Conservation (phyloP, 2,888 invertebrate genomes). For the Leptinotarsa rubiginosa region DNA sequence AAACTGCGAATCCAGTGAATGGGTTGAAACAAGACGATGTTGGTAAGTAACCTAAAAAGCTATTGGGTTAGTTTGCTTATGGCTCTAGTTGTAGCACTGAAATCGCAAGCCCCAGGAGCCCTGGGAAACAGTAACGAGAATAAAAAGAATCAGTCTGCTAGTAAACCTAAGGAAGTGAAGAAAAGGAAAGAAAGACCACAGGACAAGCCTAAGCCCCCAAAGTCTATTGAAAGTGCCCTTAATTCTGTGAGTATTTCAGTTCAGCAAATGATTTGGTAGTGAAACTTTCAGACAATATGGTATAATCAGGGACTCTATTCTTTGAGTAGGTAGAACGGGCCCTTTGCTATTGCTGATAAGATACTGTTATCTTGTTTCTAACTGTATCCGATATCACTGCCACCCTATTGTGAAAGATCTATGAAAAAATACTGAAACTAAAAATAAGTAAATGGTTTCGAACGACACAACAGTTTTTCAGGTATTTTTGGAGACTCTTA, state of each 20-base stretch:
- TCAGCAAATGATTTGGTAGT: too few relatives aligned
- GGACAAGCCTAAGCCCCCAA: conserved; percentile 76
- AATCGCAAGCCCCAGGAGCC: conserved; percentile 68
- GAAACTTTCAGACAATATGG: not conserved
- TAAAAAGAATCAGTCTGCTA: conserved; percentile 67
- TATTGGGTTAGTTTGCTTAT: not conserved
- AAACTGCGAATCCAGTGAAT: conserved; percentile 58
- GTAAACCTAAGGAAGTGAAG: conserved; percentile 47
- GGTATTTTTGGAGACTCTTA: conserved; percentile 1
- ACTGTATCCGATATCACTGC: too few relatives aligned
- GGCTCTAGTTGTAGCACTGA: conserved; percentile 71
- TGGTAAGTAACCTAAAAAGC: conserved; percentile 69
- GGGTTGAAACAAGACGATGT: conserved; percentile 81
- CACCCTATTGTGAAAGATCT: too few relatives aligned
- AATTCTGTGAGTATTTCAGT: conserved; percentile 66
- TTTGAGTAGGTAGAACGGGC: too few relatives aligned
- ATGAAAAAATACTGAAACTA: too few relatives aligned
- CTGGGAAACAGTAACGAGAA: conserved; percentile 65
- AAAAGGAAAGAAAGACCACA: conserved; percentile 63
- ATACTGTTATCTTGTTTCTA: not conserved
- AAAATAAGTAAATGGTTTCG: too few relatives aligned
- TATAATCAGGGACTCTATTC: too few relatives aligned
- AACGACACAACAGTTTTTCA: too few relatives aligned
- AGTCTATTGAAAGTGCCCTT: conserved; percentile 75
- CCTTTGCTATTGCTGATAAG: not conserved